phyloP scores from a whole-genome alignment of 2,113 vertebrate species.

The Aegotheles bennettii region DNA sequence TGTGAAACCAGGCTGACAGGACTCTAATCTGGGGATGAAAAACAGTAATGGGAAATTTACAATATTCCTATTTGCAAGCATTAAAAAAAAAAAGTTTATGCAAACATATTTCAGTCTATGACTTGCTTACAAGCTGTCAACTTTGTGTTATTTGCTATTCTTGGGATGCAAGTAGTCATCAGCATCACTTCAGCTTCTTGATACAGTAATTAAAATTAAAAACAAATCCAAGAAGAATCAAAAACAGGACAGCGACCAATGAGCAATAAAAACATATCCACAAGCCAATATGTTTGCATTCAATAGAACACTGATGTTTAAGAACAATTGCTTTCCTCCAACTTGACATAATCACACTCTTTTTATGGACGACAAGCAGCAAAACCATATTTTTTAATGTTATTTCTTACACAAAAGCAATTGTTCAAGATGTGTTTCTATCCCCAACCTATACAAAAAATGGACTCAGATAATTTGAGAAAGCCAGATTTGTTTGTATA shows the following conservation, averaged over 20 bases:
- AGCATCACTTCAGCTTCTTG: not conserved
- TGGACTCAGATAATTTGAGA: not conserved
- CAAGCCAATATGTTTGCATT: not conserved
- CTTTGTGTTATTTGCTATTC: not conserved
- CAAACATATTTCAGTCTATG: not conserved
- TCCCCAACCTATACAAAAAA: not conserved
- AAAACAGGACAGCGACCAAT: not conserved
- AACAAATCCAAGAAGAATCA: not conserved
- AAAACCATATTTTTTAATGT: not conserved
- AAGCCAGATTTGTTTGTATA: conserved; percentile 6
- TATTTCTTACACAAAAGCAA: not conserved
- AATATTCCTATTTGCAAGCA: not conserved
- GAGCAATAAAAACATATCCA: not conserved
- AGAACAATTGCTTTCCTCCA: not conserved
- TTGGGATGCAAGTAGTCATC: not conserved
- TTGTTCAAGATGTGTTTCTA: not conserved
- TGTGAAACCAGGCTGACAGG: not conserved
- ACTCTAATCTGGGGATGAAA: not conserved
- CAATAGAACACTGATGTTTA: not conserved
- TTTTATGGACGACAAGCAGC: not conserved
- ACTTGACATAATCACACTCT: not conserved
- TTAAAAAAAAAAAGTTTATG: not conserved
- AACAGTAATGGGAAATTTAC: not conserved
- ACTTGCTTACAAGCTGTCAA: not conserved
- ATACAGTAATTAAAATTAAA: not conserved